phyloP scores from a whole-genome alignment of 2,797 vertebrate species.

The Masticophis lateralis region DNA sequence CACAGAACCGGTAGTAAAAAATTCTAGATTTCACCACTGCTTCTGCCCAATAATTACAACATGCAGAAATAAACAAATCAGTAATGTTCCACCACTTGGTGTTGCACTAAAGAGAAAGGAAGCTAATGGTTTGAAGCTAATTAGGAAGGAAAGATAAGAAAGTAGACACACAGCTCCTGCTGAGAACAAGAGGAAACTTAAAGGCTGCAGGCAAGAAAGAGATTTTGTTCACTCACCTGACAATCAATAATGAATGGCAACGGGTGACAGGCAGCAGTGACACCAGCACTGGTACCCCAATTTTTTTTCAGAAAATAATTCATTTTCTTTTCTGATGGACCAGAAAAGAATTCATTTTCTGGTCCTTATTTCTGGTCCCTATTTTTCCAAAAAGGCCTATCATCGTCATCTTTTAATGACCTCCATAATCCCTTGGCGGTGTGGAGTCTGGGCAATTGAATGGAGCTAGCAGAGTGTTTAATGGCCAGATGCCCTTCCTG shows the following conservation, averaged over 20 bases:
- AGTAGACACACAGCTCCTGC: not conserved
- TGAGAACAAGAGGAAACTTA: not conserved
- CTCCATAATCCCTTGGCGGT: no score
- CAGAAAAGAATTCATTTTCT: not conserved
- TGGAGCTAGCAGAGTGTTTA: not conserved
- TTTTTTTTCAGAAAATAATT: not conserved
- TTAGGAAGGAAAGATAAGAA: not conserved
- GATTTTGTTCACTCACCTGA: not conserved
- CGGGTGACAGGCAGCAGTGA: no score
- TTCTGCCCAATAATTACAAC: not conserved
- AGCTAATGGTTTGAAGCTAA: not conserved
- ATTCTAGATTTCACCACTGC: no score
- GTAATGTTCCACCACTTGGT: no score
- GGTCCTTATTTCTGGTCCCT: not conserved
- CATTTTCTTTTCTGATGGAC: not conserved
- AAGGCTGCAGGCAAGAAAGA: not conserved
- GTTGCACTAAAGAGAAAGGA: not conserved
- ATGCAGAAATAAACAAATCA: not conserved
- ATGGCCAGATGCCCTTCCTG: no score
- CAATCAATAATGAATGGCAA: not conserved
- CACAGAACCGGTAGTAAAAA: no score
- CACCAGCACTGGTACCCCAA: not conserved
- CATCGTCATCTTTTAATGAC: not conserved
- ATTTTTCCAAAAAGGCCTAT: not conserved
- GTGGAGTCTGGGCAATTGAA: not conserved